Evolutionary conservation across 30 jellyfish, hydroid and myxozoan species (phyloP).

Genomic region (Chrysaora quinquecirrha): DNA sequence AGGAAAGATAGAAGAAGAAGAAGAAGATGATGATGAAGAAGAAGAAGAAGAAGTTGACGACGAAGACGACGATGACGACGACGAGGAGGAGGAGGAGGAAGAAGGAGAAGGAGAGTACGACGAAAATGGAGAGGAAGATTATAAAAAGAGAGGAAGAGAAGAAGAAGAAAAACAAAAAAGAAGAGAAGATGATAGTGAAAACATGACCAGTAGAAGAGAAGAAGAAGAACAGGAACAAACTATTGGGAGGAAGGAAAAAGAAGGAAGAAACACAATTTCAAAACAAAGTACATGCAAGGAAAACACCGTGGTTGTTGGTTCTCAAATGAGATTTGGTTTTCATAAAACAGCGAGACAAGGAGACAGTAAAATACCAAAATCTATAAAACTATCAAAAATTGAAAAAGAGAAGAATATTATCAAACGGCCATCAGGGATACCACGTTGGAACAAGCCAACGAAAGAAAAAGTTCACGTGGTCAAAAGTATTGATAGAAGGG

Average conservation of each 20-base stretch:
- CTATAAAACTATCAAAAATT: too few species aligned
- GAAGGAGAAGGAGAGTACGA: too few species aligned
- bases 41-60: not conserved
- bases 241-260: not conserved
- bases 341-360: too few species aligned
- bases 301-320: too few species aligned
- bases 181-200: too few species aligned
- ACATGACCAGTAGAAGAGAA: not conserved
- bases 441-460: slow-evolving; percentile 11
- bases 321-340: too few species aligned
- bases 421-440: slow-evolving; percentile 38
- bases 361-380: too few species aligned
- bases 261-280: not conserved
- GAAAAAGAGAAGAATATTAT: slow-evolving; percentile 1
- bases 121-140: not conserved
- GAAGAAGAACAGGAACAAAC: too few species aligned
- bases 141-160: not conserved
- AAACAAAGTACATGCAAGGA: too few species aligned
- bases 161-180: not conserved
- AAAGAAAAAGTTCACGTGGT: not conserved
- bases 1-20: not conserved
- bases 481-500: not conserved
- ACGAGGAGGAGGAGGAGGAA: not conserved
- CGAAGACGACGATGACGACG: not conserved
- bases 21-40: slow-evolving; percentile 20